Percentiles rank a stretch among this genome's conserved stretches.
These are phyloP conservation scores for Ptychadena robeensis DNA, from an alignment of 2,797 vertebrate genomes.

Conservation along the genomic window DNA sequence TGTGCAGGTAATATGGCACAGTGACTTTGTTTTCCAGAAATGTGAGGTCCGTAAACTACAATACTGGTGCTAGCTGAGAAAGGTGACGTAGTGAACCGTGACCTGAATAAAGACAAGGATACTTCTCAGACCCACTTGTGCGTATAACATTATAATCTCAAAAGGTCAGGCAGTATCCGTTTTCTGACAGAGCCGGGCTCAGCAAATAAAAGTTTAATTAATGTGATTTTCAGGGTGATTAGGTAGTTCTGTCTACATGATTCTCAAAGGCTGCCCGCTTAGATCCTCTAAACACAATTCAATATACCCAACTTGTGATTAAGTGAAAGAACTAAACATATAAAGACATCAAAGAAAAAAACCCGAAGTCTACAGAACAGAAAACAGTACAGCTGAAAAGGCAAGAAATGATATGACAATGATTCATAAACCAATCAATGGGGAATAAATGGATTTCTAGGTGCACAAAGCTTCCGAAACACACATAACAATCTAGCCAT, in stretches of 20 bases:
- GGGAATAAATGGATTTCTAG: too few species aligned
- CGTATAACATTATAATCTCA: constrained; percentile 31
- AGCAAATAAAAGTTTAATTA: constrained; percentile 7
- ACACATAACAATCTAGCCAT: not conserved
- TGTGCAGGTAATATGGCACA: constrained; percentile 12
- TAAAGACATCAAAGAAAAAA: too few species aligned
- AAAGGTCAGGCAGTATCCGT: constrained; percentile 13
- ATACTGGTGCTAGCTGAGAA: not conserved
- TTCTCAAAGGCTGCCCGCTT: not conserved
- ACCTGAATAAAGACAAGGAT: constrained; percentile 1
- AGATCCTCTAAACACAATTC: not conserved
- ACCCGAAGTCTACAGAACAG: not conserved
- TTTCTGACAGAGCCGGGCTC: constrained; percentile 4
- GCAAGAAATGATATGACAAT: not conserved
- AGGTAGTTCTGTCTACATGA: not conserved
- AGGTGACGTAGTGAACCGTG: constrained; percentile 10
- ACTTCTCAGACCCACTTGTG: constrained; percentile 36
- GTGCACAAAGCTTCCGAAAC: not conserved
- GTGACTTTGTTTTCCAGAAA: not conserved
- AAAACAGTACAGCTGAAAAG: not conserved
- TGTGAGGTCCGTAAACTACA: not conserved
- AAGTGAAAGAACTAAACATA: not conserved
- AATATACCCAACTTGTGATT: not conserved
- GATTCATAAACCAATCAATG: not conserved
- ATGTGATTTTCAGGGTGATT: constrained; percentile 13